Conservation (phyloP, 2,888 invertebrate species). For the Dioctria rufipes region DNA sequence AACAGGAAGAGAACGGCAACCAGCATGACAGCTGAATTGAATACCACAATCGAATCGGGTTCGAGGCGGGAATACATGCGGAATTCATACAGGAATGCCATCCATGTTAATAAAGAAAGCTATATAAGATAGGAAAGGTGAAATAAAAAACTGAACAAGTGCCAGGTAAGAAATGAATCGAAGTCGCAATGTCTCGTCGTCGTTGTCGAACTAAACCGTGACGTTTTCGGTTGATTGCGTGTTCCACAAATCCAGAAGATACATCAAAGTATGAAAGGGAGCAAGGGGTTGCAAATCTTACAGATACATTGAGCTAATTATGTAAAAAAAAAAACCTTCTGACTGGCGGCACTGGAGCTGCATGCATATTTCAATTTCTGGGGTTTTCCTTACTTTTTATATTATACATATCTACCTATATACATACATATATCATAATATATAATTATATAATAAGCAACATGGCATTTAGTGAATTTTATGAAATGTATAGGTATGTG, state of each 20-base stretch:
- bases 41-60: not conserved
- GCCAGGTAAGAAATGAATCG: conserved; percentile 52
- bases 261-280: not conserved
- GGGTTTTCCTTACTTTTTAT: conserved; percentile 19
- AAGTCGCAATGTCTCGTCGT: conserved; percentile 49
- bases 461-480: too few species aligned
- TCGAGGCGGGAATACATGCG: not conserved
- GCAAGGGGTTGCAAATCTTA: not conserved
- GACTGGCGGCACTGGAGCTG: not conserved
- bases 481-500: too few species aligned
- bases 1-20: conserved; percentile 32
- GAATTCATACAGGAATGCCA: conserved; percentile 41
- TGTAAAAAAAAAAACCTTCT: not conserved
- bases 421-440: too few species aligned
- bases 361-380: conserved; percentile 18
- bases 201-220: conserved; percentile 29
- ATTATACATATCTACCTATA: too few species aligned
- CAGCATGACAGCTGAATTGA: conserved; percentile 39
- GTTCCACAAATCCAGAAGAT: conserved; percentile 24
- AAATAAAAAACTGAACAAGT: conserved; percentile 39
- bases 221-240: conserved; percentile 45
- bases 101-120: conserved; percentile 27
- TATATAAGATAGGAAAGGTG: not conserved
- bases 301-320: conserved; percentile 10
- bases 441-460: too few species aligned